Percentiles rank a stretch among this genome's conserved stretches.
phyloP scores from a whole-genome alignment of 2,113 vertebrate genomes.

The Lampris incognitus region DNA sequence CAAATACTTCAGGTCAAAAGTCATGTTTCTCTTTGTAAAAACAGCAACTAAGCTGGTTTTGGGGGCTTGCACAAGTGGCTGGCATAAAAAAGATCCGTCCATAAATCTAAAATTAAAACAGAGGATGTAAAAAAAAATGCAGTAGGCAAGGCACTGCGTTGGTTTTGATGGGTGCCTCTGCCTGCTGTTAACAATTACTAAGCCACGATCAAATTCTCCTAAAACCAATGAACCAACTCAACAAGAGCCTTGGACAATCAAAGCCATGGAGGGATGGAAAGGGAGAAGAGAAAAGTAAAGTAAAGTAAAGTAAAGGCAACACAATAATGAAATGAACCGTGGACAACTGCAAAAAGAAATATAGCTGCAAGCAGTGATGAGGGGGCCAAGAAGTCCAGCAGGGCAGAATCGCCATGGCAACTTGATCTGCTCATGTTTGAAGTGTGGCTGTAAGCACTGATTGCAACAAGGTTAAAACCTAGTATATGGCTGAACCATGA shows the following conservation, averaged over 20 bases:
- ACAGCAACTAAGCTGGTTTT: conserved; percentile 55
- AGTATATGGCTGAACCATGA: no score
- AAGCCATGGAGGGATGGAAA: conserved; percentile 48
- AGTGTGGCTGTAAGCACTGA: no score
- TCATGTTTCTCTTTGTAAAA: conserved; percentile 56
- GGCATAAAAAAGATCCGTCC: conserved; percentile 64
- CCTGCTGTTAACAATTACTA: conserved; percentile 73
- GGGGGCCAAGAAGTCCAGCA: no score
- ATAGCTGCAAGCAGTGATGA: no score
- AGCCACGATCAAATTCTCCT: conserved; percentile 69
- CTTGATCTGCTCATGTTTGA: no score
- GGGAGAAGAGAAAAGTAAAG: conserved; percentile 17
- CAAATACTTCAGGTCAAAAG: conserved; percentile 63
- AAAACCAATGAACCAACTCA: conserved; percentile 68
- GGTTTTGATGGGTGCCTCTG: conserved; percentile 62
- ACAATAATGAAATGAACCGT: conserved; percentile 19
- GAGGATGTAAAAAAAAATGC: conserved; percentile 62
- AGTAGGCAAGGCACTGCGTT: conserved; percentile 54
- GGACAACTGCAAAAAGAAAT: not conserved
- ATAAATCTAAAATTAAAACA: conserved; percentile 76
- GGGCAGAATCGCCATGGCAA: no score
- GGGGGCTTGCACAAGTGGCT: conserved; percentile 47
- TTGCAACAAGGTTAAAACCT: no score
- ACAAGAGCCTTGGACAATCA: conserved; percentile 63
- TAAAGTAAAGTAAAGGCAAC: conserved; percentile 14